These are phyloP conservation scores for Actinia equina DNA, from an alignment of 64 coral and sea anemone species.

Conservation along the genomic window DNA sequence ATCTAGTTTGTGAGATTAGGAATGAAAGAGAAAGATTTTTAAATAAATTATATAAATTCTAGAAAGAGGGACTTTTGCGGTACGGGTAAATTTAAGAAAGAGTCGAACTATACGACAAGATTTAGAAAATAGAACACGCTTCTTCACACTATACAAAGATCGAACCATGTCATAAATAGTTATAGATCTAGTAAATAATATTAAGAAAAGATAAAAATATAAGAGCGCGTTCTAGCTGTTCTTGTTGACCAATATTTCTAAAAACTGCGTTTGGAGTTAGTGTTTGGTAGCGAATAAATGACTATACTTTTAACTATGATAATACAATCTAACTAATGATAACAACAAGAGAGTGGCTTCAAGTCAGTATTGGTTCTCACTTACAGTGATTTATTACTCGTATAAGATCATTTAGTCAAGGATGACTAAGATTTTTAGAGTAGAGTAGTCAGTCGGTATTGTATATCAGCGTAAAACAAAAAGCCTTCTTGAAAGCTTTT, in stretches of 20 bases:
- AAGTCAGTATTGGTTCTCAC: neutral
- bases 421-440: neutral
- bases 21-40: neutral
- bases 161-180: too few species aligned
- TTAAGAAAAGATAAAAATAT: neutral
- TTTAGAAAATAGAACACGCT: too few species aligned
- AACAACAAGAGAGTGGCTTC: neutral
- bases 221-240: neutral
- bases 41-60: too few species aligned
- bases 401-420: constrained; percentile 3
- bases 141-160: too few species aligned
- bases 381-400: constrained; percentile 3
- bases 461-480: neutral
- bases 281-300: neutral
- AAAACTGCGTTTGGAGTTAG: neutral
- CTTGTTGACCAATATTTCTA: neutral
- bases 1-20: neutral
- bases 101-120: too few species aligned
- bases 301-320: neutral
- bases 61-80: too few species aligned
- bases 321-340: neutral
- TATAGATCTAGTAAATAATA: too few species aligned
- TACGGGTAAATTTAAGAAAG: too few species aligned
- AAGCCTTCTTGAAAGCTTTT: constrained; percentile 5
- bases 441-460: neutral